Evolutionary conservation across 2,888 invertebrate species (phyloP).

Genomic region (Onthophagus sagittarius): DNA sequence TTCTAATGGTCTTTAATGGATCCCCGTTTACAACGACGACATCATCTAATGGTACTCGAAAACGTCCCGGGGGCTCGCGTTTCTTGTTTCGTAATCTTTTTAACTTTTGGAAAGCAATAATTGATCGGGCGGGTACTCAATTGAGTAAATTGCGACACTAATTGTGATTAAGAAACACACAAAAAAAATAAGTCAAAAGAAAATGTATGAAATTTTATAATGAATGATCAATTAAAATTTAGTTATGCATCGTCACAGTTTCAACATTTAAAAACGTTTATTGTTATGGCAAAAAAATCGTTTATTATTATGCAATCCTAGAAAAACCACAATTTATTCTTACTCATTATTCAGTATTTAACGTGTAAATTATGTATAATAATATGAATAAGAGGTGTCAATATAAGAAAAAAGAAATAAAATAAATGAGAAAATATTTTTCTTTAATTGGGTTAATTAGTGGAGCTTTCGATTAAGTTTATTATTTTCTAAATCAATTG

Average conservation of each 20-base stretch:
- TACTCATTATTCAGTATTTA: too few species aligned
- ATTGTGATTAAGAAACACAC: background rate
- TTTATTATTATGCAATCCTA: too few species aligned
- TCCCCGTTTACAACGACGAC: constrained; percentile 19
- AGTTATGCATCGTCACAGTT: background rate
- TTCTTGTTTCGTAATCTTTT: background rate
- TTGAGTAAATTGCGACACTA: background rate
- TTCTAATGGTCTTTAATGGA: constrained; percentile 25
- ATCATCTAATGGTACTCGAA: background rate
- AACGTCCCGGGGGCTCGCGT: background rate
- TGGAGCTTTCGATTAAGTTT: too few species aligned
- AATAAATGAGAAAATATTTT: too few species aligned
- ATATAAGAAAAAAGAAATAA: too few species aligned
- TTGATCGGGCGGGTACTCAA: background rate
- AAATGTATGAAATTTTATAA: background rate
- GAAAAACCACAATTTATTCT: too few species aligned
- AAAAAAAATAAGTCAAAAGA: background rate
- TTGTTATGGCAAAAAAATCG: background rate
- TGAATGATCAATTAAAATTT: background rate
- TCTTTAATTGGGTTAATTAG: too few species aligned
- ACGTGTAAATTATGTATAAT: too few species aligned
- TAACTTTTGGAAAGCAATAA: background rate
- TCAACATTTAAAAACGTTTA: background rate
- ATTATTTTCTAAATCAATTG: too few species aligned
- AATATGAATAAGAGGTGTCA: too few species aligned